phyloP scores from a whole-genome alignment of 1,140 invertebrate species.

The Fopius arisanus region DNA sequence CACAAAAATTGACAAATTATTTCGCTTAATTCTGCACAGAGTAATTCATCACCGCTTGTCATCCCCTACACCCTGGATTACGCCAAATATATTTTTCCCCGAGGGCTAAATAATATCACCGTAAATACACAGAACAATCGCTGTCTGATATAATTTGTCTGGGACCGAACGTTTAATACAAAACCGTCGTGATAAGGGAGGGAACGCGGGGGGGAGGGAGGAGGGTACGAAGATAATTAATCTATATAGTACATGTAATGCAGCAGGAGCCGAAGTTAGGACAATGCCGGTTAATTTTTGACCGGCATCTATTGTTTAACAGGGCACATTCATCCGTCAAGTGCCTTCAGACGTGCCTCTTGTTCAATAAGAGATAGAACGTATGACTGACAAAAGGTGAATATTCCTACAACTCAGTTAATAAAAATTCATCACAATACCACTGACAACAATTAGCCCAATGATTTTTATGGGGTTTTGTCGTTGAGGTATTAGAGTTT shows the following conservation, averaged over 20 bases:
- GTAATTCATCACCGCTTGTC: not conserved
- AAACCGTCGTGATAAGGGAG: not conserved
- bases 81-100: not conserved
- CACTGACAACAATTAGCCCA: not conserved
- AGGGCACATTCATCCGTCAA: conserved; percentile 62
- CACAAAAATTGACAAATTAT: too few species aligned
- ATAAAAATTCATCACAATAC: not conserved
- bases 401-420: not conserved
- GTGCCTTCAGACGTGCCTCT: conserved; percentile 49
- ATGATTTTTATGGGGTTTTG: too few species aligned
- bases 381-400: not conserved
- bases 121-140: not conserved
- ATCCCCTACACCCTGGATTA: not conserved
- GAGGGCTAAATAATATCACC: not conserved
- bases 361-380: conserved; percentile 34
- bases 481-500: too few species aligned
- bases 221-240: conserved; percentile 30
- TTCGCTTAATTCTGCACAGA: too few species aligned
- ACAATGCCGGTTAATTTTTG: conserved; percentile 66
- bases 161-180: not conserved
- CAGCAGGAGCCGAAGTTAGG: conserved; percentile 56
- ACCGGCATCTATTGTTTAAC: conserved; percentile 58
- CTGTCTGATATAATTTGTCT: not conserved
- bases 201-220: too few species aligned
- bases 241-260: conserved; percentile 37